Conservation (phyloP, 2,113 vertebrate genomes). For the Mastomys coucha region DNA sequence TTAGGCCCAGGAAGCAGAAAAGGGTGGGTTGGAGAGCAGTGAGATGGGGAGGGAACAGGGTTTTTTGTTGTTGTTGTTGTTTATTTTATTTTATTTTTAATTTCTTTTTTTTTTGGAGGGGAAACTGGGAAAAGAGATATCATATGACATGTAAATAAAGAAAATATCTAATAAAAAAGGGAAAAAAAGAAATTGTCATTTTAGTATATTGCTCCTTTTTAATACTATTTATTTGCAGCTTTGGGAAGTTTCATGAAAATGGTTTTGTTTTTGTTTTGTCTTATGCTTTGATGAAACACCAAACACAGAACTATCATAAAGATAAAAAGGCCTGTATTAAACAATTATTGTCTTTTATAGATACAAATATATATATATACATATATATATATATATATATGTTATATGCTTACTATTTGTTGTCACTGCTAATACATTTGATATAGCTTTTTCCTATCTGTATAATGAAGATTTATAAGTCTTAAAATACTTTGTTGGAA, state of each 20-base stretch:
- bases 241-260: background rate
- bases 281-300: background rate
- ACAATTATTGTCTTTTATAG: background rate
- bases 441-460: background rate
- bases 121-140: too few relatives aligned
- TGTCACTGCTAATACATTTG: background rate
- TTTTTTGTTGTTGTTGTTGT: too few relatives aligned
- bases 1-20: too few relatives aligned
- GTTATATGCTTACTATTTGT: background rate
- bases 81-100: too few relatives aligned
- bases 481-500: constrained; percentile 9
- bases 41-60: too few relatives aligned
- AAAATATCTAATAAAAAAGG: too few relatives aligned
- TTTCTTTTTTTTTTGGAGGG: too few relatives aligned
- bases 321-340: background rate
- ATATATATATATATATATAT: too few relatives aligned
- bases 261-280: background rate
- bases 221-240: background rate
- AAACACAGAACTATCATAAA: background rate
- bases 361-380: background rate
- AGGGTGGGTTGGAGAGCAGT: too few relatives aligned
- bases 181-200: background rate
- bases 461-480: too few relatives aligned
- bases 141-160: too few relatives aligned
- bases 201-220: background rate